phyloP scores from a whole-genome alignment of 2,888 invertebrate species.

The Tetrapedia diversipes region DNA sequence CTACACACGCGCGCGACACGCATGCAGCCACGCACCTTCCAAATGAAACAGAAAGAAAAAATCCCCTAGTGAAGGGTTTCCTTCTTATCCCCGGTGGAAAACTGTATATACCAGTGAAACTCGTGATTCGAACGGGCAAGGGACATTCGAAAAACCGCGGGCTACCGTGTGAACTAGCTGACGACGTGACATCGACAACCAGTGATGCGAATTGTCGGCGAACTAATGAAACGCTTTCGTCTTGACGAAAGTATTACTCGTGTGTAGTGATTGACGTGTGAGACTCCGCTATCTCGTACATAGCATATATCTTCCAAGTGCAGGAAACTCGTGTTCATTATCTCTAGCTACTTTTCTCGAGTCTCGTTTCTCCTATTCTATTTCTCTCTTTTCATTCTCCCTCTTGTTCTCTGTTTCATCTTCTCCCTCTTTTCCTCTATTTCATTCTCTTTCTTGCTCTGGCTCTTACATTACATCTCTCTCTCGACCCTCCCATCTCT shows the following conservation, averaged over 20 bases:
- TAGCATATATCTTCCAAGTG: constrained; percentile 48
- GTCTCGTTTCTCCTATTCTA: constrained; percentile 23
- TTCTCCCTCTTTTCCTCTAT: constrained; percentile 11
- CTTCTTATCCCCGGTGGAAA: not conserved
- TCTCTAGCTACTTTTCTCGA: constrained; percentile 55
- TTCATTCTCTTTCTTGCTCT: not conserved
- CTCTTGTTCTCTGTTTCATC: not conserved
- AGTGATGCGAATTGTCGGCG: constrained; percentile 33
- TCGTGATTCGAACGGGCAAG: not conserved
- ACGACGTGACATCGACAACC: constrained; percentile 37
- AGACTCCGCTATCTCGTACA: constrained; percentile 36
- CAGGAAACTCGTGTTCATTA: constrained; percentile 63
- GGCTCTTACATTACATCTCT: constrained; percentile 19
- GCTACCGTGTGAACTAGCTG: constrained; percentile 23
- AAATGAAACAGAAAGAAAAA: constrained; percentile 4
- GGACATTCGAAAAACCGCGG: constrained; percentile 32
- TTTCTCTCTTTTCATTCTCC: not conserved
- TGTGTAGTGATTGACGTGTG: constrained; percentile 51
- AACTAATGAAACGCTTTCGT: constrained; percentile 24
- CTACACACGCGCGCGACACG: constrained; percentile 53
- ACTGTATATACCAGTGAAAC: constrained; percentile 15
- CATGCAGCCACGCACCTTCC: constrained; percentile 49
- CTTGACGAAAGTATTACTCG: constrained; percentile 27
- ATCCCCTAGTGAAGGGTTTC: not conserved
- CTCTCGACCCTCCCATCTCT: constrained; percentile 30